Evolutionary conservation across 92 coral and sea anemone species (phyloP), one percentile per base, ranked within the genome.

Genomic region (Zoanthus solanderi): DNA sequence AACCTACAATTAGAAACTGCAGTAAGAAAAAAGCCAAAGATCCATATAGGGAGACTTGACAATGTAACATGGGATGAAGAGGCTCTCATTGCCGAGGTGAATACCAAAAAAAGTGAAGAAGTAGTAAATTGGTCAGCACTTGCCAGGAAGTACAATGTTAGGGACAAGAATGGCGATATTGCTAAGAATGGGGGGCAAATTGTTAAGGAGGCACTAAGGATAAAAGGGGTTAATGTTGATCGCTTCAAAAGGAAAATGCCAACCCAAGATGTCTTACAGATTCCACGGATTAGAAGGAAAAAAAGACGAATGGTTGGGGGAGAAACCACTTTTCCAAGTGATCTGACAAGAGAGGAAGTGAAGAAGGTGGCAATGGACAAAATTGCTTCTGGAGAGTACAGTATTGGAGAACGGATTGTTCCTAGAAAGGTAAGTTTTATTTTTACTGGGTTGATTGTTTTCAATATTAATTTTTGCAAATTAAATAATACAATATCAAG

Each of bases 121-220:
- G 72, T 67, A 9, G 32, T 67, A 29, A 67, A 67, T 29, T 67
- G 72, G 72, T 18, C 37, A 6, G 11, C 31, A 29, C 72, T 18
- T 66, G 72, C 72, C 31, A 18, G 72, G 37, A 67, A 67, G 72
- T 29, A 67, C 72, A 29, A 29, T 18, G 37, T 67, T n/a, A 67
- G 12, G 32, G 72, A 67, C 72, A 67, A 29, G 72, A 67, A 29
- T 67, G 72, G 72, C 23, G 72, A 67, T 9, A 23, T 6, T 18
- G 72, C 72, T 29, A 67, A 67, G 32, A 67, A 67, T 8, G 72
- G 32, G 72, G 72, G 72, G 37, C 72, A 67, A 67, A 29, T 67
- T 6, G 72, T 29, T 8, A 67, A 67, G 72, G 72, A 67, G 72
- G 4, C 32, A 9, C 37, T 67, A 29, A 67, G 72, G 72, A 67